These are phyloP conservation scores for Luffia ferchaultella DNA, from an alignment of 2,888 invertebrate genomes.

Conservation along the genomic window DNA sequence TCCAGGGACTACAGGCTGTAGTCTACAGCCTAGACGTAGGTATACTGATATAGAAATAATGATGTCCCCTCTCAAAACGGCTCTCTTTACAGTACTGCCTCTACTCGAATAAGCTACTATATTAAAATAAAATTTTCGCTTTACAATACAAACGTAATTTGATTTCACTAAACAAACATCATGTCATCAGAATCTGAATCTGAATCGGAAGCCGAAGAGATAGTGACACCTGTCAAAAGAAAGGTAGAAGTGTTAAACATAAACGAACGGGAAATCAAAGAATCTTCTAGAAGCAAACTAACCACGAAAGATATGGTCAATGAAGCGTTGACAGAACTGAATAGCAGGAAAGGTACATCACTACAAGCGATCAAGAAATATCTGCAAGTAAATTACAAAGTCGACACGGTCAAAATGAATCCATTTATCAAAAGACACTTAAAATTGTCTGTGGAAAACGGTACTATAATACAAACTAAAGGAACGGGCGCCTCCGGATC, in stretches of 20 bases:
- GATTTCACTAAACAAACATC: background rate
- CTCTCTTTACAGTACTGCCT: background rate
- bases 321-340: constrained; percentile 32
- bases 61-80: too few species aligned
- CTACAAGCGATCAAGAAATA: constrained; percentile 47
- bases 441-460: constrained; percentile 36
- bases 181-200: background rate
- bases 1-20: too few species aligned
- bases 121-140: background rate
- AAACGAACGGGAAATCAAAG: background rate
- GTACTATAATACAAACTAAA: constrained; percentile 36
- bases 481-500: constrained; percentile 46
- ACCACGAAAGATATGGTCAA: constrained; percentile 40
- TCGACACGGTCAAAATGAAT: constrained; percentile 33
- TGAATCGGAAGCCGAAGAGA: background rate
- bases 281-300: constrained; percentile 26
- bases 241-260: background rate
- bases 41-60: too few species aligned
- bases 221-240: background rate
- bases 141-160: background rate
- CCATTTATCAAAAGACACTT: constrained; percentile 39
- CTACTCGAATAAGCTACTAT: background rate
- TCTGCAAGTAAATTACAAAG: constrained; percentile 30
- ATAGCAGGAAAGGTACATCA: constrained; percentile 42
- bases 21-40: too few species aligned